Evolutionary conservation across 2,888 invertebrate species (phyloP).

Genomic region (Phoronis australis): DNA sequence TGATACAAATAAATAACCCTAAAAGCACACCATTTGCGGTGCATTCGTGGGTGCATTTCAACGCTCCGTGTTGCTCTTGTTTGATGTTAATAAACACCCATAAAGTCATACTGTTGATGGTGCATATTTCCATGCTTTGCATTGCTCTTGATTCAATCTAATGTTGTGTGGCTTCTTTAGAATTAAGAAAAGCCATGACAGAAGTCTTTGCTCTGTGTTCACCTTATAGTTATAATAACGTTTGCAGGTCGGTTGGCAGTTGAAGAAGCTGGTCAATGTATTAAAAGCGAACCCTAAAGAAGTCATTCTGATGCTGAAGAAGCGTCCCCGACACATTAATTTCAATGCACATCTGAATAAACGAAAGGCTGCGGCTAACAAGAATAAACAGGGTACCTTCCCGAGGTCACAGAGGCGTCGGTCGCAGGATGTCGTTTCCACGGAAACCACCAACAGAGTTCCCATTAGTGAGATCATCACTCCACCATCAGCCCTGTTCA

Average conservation of each 20-base stretch:
- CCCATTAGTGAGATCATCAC: no score
- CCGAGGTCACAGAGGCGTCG: constrained; percentile 37
- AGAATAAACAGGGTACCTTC: constrained; percentile 27
- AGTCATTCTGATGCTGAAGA: constrained; percentile 74
- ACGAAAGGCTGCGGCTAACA: constrained; percentile 18
- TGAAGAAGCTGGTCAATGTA: constrained; percentile 67
- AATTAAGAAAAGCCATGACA: no score
- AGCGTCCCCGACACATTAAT: constrained; percentile 70
- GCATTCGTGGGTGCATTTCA: no score
- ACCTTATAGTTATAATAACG: no score
- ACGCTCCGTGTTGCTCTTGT: no score
- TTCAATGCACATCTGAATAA: constrained; percentile 61
- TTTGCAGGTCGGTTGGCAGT: constrained; percentile 72
- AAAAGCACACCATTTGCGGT: no score
- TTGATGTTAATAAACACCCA: not conserved
- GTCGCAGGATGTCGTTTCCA: constrained; percentile 34
- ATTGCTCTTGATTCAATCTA: constrained; percentile 4
- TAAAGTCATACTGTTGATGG: not conserved
- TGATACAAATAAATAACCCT: no score
- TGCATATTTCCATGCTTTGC: not conserved
- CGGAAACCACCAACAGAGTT: no score
- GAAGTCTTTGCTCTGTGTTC: no score
- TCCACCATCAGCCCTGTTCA: no score
- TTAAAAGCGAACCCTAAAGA: constrained; percentile 73
- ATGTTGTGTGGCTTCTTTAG: no score